phyloP scores from a whole-genome alignment of 2,888 invertebrate species.

The Hanleya hanleyi region DNA sequence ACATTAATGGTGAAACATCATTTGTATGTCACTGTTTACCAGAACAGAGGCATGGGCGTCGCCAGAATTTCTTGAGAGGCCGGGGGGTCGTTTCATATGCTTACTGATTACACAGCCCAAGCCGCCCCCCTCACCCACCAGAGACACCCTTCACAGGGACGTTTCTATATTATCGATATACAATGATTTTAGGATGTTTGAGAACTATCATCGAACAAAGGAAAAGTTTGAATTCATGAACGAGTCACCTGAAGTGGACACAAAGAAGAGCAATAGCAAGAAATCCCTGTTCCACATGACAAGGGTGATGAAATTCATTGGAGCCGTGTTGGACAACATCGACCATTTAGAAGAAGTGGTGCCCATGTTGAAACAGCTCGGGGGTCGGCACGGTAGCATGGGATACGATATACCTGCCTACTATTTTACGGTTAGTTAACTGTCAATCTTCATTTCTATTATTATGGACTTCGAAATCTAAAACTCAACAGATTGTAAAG shows the following conservation, averaged over 20 bases:
- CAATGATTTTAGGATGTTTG: constrained; percentile 4
- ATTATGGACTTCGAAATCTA: no score
- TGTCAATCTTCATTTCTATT: no score
- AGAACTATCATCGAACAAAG: neutral
- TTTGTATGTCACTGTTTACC: no score
- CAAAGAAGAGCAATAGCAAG: neutral
- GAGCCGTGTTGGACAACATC: neutral
- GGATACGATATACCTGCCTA: neutral
- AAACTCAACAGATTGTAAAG: no score
- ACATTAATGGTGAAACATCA: no score
- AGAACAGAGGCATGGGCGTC: no score
- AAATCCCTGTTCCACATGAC: neutral
- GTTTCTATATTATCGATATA: no score
- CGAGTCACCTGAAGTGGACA: neutral
- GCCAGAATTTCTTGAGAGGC: no score
- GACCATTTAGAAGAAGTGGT: neutral
- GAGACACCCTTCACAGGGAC: no score
- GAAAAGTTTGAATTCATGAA: neutral
- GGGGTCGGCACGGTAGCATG: neutral
- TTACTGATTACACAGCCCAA: no score
- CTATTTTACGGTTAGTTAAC: neutral
- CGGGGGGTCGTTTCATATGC: no score
- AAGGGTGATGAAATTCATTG: neutral
- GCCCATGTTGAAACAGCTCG: constrained; percentile 4
- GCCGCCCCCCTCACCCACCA: no score